phyloP scores from a whole-genome alignment of 2,888 invertebrate genomes.

The Scrobipalpa atriplicella region DNA sequence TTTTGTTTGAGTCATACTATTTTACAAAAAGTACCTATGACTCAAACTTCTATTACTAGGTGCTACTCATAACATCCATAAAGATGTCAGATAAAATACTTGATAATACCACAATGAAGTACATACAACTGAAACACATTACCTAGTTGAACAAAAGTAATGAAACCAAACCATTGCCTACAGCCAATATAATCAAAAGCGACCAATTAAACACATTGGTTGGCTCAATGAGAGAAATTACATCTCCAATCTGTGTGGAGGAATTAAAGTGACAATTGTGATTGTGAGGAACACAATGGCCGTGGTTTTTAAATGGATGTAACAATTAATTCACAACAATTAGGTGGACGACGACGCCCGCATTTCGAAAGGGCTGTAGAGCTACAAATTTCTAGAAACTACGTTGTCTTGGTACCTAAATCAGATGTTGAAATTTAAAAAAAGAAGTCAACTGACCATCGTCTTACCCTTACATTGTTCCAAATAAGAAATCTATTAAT shows the following conservation, averaged over 20 bases:
- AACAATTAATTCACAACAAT: constrained; percentile 82
- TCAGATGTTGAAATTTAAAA: too few relatives aligned
- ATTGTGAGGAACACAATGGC: constrained; percentile 69
- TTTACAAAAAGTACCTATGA: too few relatives aligned
- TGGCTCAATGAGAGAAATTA: constrained; percentile 65
- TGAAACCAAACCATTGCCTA: background rate
- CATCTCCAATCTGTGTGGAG: constrained; percentile 69
- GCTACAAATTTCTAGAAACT: constrained; percentile 41
- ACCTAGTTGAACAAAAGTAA: background rate
- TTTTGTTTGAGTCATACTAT: too few relatives aligned
- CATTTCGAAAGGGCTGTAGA: constrained; percentile 67
- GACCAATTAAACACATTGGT: constrained; percentile 63
- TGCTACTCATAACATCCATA: too few relatives aligned
- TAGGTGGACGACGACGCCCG: constrained; percentile 77
- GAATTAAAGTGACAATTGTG: constrained; percentile 71
- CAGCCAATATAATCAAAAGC: constrained; percentile 54
- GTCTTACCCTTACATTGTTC: too few relatives aligned
- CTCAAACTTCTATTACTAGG: too few relatives aligned
- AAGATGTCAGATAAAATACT: constrained; percentile 21
- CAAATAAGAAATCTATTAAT: too few relatives aligned
- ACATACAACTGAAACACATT: background rate
- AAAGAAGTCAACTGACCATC: too few relatives aligned
- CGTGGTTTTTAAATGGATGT: constrained; percentile 81
- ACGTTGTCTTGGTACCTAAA: background rate
- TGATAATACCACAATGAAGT: background rate